Conservation (phyloP, 2,888 invertebrate genomes). For the Caenorhabditis imperialis region DNA sequence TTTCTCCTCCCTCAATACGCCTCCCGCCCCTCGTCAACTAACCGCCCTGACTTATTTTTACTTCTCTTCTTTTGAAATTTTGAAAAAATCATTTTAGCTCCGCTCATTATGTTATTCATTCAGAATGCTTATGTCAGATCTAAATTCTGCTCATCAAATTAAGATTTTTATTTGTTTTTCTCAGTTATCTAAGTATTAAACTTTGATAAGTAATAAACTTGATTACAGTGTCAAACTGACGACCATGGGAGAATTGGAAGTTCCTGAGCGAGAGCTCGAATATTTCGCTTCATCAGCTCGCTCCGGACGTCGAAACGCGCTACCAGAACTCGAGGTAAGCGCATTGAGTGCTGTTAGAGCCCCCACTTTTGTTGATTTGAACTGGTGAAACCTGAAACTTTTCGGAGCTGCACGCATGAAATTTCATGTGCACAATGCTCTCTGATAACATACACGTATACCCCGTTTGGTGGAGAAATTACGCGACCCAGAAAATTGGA, state of each 20-base stretch:
- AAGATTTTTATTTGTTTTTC: too few relatives aligned
- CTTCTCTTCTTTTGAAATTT: too few relatives aligned
- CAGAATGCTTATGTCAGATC: too few relatives aligned
- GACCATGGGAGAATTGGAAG: slow-evolving; percentile 64
- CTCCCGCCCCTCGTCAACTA: slow-evolving; percentile 27
- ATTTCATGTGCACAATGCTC: slow-evolving; percentile 4
- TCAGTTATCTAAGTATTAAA: too few relatives aligned
- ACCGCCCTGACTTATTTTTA: slow-evolving; percentile 27
- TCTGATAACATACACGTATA: slow-evolving; percentile 22
- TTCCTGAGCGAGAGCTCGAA: slow-evolving; percentile 59
- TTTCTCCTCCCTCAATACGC: slow-evolving; percentile 15
- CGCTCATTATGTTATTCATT: too few relatives aligned
- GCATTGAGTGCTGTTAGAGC: too few relatives aligned
- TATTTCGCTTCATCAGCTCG: slow-evolving; percentile 60
- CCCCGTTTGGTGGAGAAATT: not conserved
- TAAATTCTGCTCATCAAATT: not conserved
- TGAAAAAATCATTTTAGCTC: too few relatives aligned
- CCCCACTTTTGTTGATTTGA: slow-evolving; percentile 41
- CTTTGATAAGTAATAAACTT: too few relatives aligned
- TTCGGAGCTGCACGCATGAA: slow-evolving; percentile 3
- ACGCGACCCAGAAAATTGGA: not conserved
- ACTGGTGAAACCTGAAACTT: slow-evolving; percentile 47
- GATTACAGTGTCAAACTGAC: slow-evolving; percentile 24
- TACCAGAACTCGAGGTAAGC: slow-evolving; percentile 63
- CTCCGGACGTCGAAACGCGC: slow-evolving; percentile 62